A percentile compares a stretch with the other conserved stretches of the same genome.
These are phyloP conservation scores for Phrynocephalus vlangalii DNA, from an alignment of 2,797 vertebrate species.

Conservation along the genomic window DNA sequence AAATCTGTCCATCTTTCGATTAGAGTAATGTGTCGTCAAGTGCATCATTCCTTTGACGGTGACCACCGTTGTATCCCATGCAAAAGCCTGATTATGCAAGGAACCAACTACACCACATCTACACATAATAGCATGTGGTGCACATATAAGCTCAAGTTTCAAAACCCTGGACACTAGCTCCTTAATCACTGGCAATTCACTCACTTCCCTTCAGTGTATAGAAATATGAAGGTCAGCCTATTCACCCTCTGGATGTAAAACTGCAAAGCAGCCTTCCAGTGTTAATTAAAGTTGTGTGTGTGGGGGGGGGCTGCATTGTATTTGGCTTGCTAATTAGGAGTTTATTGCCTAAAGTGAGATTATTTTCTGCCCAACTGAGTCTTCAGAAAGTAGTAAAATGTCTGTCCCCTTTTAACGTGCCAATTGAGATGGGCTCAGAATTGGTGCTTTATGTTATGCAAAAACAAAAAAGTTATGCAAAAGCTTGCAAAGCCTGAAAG, in stretches of 20 bases:
- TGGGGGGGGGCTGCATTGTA: constrained; percentile 44
- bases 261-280: constrained; percentile 62
- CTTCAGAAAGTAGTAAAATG: constrained; percentile 46
- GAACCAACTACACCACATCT: neutral
- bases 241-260: constrained; percentile 61
- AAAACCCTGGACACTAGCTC: constrained; percentile 14
- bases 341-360: constrained; percentile 46
- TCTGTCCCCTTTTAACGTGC: constrained; percentile 25
- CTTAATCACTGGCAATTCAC: neutral
- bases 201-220: constrained; percentile 51
- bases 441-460: constrained; percentile 22
- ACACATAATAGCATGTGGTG: neutral
- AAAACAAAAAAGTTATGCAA: constrained; percentile 28
- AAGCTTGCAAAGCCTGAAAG: constrained; percentile 27
- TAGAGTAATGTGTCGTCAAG: too few relatives aligned
- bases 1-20: neutral
- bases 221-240: constrained; percentile 39
- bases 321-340: constrained; percentile 67
- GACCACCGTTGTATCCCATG: too few relatives aligned
- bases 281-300: constrained; percentile 64
- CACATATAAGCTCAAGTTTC: constrained; percentile 42
- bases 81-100: neutral
- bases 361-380: constrained; percentile 42
- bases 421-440: constrained; percentile 41
- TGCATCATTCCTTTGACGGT: neutral